phyloP scores from a whole-genome alignment of 2,888 invertebrate species.

The Drosophila helvetica region DNA sequence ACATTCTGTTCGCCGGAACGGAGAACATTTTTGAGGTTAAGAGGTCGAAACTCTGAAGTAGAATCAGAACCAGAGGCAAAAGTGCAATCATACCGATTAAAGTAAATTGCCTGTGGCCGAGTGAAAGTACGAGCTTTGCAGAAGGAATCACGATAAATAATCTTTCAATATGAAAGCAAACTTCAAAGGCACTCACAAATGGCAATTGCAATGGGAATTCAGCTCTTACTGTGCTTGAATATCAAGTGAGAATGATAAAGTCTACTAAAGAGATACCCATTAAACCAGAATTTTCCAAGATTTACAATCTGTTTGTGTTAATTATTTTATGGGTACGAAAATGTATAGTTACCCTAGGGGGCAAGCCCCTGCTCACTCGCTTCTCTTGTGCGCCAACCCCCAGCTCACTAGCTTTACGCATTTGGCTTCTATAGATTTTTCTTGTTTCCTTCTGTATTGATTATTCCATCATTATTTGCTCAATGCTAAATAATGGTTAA shows the following conservation, averaged over 20 bases:
- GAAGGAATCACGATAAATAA: conserved; percentile 15
- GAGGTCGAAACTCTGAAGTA: conserved; percentile 47
- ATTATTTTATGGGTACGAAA: too few relatives aligned
- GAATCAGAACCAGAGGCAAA: conserved; percentile 36
- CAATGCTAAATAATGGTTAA: too few relatives aligned
- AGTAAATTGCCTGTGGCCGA: conserved; percentile 47
- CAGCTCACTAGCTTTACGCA: too few relatives aligned
- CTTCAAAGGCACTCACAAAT: conserved; percentile 54
- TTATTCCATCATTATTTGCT: too few relatives aligned
- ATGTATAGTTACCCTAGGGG: too few relatives aligned
- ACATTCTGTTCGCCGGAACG: conserved; percentile 14
- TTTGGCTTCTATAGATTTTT: too few relatives aligned
- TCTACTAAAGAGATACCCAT: neutral
- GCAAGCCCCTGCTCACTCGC: too few relatives aligned
- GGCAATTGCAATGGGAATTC: conserved; percentile 26
- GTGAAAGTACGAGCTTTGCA: conserved; percentile 62
- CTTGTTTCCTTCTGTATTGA: too few relatives aligned
- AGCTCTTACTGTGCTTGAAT: neutral
- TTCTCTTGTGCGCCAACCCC: too few relatives aligned
- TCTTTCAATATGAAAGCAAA: conserved; percentile 24
- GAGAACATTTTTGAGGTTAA: conserved; percentile 61
- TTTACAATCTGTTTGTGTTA: too few relatives aligned
- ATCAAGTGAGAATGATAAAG: neutral
- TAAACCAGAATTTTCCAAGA: too few relatives aligned
- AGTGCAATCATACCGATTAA: conserved; percentile 48